A percentile compares a stretch with the other conserved stretches of the same genome.
phyloP scores from a whole-genome alignment of 2,797 vertebrate species.

The Chaetodon trifasciatus region DNA sequence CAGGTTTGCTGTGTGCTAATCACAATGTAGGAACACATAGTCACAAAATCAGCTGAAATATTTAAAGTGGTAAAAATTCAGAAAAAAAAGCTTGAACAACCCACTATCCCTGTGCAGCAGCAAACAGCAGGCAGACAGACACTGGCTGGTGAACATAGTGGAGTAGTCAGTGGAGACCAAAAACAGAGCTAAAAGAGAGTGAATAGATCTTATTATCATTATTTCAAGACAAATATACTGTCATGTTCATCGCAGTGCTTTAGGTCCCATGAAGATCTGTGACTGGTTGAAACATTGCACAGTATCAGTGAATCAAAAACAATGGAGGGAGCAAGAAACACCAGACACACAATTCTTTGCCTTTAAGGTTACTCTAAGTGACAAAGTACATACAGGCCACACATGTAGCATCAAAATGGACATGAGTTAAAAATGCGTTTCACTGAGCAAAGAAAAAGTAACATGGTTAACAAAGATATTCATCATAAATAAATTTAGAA shows the following conservation, averaged over 20 bases:
- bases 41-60: not conserved
- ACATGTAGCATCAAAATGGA: not conserved
- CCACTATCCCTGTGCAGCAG: not conserved
- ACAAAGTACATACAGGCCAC: not conserved
- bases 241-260: not conserved
- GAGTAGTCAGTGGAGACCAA: too few species aligned
- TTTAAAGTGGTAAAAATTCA: not conserved
- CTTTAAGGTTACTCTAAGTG: not conserved
- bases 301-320: not conserved
- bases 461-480: not conserved
- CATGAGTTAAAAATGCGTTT: not conserved
- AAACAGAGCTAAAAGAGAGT: too few species aligned
- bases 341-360: not conserved
- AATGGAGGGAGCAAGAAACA: not conserved
- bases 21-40: not conserved
- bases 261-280: not conserved
- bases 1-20: not conserved
- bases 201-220: too few species aligned
- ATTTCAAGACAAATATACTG: too few species aligned
- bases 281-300: not conserved
- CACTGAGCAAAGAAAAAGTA: conserved; percentile 2
- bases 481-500: not conserved
- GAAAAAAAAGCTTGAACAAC: not conserved
- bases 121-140: not conserved
- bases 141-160: too few species aligned